Evolutionary conservation across 2,113 vertebrate species (phyloP).

Genomic region (Lichenostomus cassidix): DNA sequence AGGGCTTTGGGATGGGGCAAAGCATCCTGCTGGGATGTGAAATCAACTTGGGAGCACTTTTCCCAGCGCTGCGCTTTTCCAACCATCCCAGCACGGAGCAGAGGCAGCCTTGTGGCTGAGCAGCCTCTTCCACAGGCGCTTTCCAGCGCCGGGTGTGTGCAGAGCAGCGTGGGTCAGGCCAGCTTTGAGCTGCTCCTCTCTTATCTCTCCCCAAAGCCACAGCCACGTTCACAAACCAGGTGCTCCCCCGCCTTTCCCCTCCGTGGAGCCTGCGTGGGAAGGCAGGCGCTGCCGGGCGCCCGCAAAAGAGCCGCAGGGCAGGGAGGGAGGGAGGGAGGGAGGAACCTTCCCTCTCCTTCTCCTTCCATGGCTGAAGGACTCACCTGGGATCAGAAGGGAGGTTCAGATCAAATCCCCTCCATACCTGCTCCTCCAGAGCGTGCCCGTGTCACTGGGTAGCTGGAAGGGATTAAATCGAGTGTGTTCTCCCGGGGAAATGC

Average conservation of each 20-base stretch:
- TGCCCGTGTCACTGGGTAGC: neutral
- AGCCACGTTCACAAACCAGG: constrained; percentile 49
- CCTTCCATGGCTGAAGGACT: neutral
- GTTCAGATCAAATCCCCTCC: neutral
- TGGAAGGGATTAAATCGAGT: neutral
- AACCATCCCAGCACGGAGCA: neutral
- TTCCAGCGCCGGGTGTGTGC: neutral
- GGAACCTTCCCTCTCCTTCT: neutral
- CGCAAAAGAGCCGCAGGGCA: neutral
- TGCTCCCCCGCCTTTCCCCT: constrained; percentile 36
- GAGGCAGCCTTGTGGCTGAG: neutral
- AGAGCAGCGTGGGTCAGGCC: neutral
- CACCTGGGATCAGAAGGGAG: neutral
- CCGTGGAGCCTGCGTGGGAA: constrained; percentile 60
- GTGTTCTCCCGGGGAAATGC: neutral
- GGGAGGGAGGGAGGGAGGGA: neutral
- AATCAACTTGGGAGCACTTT: neutral
- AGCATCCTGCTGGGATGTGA: neutral
- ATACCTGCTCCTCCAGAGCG: neutral
- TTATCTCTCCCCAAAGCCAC: constrained; percentile 50
- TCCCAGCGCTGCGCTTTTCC: neutral
- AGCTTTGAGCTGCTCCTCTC: constrained; percentile 44
- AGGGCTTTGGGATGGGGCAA: neutral
- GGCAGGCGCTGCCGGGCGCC: neutral
- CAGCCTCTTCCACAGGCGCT: neutral